These are phyloP conservation scores for Morone saxatilis DNA, from an alignment of 2,113 vertebrate genomes.

Conservation along the genomic window DNA sequence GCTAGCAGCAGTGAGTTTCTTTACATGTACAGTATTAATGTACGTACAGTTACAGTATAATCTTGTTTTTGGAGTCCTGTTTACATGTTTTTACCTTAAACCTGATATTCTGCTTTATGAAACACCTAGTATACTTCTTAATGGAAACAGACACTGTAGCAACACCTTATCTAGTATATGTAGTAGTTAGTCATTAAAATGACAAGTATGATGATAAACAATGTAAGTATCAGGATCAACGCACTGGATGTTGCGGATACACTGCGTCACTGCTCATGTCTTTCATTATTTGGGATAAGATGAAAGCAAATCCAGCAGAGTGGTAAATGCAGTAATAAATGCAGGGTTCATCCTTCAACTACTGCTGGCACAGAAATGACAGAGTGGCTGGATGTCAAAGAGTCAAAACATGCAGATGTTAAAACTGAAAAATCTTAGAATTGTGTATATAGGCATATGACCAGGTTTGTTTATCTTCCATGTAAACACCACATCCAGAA, in stretches of 20 bases:
- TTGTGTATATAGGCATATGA: neutral
- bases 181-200: neutral
- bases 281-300: neutral
- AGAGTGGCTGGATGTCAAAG: neutral
- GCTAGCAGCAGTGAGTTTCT: too few relatives aligned
- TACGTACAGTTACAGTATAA: too few relatives aligned
- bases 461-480: neutral
- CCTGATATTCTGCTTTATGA: neutral
- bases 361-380: neutral
- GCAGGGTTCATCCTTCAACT: neutral
- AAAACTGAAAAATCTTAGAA: neutral
- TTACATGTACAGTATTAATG: too few relatives aligned
- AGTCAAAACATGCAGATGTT: neutral
- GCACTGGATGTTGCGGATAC: neutral
- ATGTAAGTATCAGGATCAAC: neutral
- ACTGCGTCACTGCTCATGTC: too few relatives aligned
- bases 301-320: neutral
- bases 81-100: neutral
- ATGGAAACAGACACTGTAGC: neutral
- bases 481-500: neutral
- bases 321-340: too few relatives aligned
- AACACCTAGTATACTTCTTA: neutral
- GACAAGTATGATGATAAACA: neutral
- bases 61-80: neutral
- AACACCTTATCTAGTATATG: neutral